These are phyloP conservation scores for Heliconius ethilla DNA, from an alignment of 2,888 invertebrate species.

Conservation along the genomic window DNA sequence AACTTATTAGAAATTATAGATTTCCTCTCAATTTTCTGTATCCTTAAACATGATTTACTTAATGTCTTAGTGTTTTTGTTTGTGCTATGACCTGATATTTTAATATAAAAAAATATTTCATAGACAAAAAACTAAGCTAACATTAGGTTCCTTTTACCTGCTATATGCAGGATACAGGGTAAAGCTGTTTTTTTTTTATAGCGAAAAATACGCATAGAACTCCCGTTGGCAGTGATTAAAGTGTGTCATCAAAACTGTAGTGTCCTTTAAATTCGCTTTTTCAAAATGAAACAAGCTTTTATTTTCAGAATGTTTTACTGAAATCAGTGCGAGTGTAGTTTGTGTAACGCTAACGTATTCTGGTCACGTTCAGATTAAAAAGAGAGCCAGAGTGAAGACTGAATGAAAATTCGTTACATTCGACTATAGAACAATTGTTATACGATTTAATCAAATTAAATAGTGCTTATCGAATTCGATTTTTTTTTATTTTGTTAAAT, in stretches of 20 bases:
- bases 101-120: not conserved
- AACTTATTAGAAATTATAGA: too few species aligned
- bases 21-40: not conserved
- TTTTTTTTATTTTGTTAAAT: not conserved
- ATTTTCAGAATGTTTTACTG: conserved; percentile 13
- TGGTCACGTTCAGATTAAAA: conserved; percentile 24
- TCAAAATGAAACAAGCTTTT: conserved; percentile 21
- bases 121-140: not conserved
- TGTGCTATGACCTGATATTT: not conserved
- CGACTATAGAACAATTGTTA: conserved; percentile 18
- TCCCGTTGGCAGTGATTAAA: not conserved
- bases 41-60: not conserved
- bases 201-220: not conserved
- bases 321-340: conserved; percentile 14
- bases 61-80: not conserved
- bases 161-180: not conserved
- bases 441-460: conserved; percentile 20
- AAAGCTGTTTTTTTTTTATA: too few species aligned
- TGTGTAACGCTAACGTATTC: conserved; percentile 20
- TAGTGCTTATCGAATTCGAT: not conserved
- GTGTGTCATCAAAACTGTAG: not conserved
- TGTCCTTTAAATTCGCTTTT: conserved; percentile 5
- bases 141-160: too few species aligned
- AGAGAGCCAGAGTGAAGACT: conserved; percentile 20
- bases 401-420: conserved; percentile 22